These are phyloP conservation scores for Phrixothrix hirtus DNA, from an alignment of 2,888 invertebrate species.

Conservation along the genomic window DNA sequence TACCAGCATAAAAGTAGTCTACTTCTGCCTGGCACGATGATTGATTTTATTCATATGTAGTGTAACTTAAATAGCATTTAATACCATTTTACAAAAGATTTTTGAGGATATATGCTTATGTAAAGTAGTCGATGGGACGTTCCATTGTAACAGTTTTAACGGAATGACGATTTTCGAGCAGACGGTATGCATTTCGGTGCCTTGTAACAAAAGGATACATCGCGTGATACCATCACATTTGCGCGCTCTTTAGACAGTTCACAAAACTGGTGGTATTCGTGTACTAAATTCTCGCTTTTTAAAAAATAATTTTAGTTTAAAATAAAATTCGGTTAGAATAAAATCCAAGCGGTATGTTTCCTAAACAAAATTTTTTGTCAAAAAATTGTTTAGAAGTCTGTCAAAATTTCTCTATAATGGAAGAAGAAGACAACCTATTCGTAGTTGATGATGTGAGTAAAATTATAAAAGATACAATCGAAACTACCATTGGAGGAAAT, in stretches of 20 bases:
- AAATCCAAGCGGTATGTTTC: constrained; percentile 8
- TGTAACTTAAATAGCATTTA: background rate
- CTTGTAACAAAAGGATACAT: constrained; percentile 12
- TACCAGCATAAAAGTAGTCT: no score
- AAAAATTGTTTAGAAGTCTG: constrained; percentile 25
- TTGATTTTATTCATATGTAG: constrained; percentile 12
- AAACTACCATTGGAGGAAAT: constrained; percentile 72
- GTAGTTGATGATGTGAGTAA: constrained; percentile 77
- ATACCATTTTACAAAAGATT: background rate
- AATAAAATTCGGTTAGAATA: background rate
- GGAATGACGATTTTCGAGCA: no score
- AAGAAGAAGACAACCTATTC: constrained; percentile 59
- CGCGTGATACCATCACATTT: constrained; percentile 23
- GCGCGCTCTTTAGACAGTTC: constrained; percentile 24
- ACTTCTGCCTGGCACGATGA: constrained; percentile 17
- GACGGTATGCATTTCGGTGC: no score
- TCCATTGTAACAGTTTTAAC: background rate
- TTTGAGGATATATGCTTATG: background rate
- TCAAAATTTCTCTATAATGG: constrained; percentile 46
- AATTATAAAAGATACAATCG: constrained; percentile 75
- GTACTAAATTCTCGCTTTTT: no score
- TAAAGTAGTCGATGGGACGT: background rate
- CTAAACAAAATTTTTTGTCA: constrained; percentile 18
- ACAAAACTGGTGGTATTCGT: constrained; percentile 12
- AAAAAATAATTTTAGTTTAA: no score